Conservation (phyloP, 2,888 invertebrate genomes). For the Erannis defoliaria region DNA sequence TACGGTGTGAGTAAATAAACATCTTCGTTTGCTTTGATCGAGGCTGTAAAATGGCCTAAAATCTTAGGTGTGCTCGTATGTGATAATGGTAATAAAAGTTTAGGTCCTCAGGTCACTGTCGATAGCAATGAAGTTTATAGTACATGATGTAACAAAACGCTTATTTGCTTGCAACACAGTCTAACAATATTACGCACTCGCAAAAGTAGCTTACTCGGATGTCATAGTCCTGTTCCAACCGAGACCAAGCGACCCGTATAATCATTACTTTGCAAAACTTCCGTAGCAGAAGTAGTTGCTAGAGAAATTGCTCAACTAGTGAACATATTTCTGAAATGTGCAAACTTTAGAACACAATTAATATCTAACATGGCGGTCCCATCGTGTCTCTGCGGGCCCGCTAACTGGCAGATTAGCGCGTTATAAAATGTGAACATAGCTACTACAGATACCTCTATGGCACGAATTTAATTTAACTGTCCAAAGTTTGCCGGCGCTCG, state of each 20-base stretch:
- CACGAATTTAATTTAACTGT: conserved; percentile 48
- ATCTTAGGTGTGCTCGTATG: conserved; percentile 13
- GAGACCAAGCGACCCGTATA: neutral
- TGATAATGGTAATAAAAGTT: conserved; percentile 6
- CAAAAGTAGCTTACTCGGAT: too few species aligned
- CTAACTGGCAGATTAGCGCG: conserved; percentile 45
- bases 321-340: conserved; percentile 4
- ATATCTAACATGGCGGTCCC: conserved; percentile 17
- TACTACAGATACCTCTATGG: conserved; percentile 17
- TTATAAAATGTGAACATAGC: conserved; percentile 42
- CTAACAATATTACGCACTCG: neutral
- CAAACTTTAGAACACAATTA: conserved; percentile 38
- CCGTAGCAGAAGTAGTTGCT: neutral
- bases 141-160: neutral
- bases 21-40: conserved; percentile 24
- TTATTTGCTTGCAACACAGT: neutral
- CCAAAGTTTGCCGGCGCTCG: conserved; percentile 42
- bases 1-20: conserved; percentile 33
- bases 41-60: conserved; percentile 2
- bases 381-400: conserved; percentile 34
- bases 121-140: too few species aligned
- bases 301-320: neutral
- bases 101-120: neutral
- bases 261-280: too few species aligned
- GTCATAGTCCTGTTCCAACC: too few species aligned